A percentile compares a stretch with the other conserved stretches of the same genome.
phyloP scores from a whole-genome alignment of 2,113 vertebrate genomes.

The Hippoglossus stenolepis region DNA sequence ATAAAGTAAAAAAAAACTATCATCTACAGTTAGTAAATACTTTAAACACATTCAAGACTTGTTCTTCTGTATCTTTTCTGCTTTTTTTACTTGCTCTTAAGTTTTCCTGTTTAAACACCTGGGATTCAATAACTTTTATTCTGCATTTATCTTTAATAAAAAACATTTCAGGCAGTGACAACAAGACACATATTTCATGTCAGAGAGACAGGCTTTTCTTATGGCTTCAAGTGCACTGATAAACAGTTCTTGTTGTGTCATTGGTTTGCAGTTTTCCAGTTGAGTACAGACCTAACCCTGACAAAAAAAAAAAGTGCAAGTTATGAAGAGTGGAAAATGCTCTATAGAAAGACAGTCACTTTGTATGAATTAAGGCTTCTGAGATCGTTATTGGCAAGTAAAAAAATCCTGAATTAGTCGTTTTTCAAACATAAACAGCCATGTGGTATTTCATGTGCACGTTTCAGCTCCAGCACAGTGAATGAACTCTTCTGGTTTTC shows the following conservation, averaged over 20 bases:
- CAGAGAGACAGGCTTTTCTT: slow-evolving; percentile 27
- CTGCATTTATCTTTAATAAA: neutral
- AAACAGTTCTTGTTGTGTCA: slow-evolving; percentile 14
- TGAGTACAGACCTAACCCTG: slow-evolving; percentile 20
- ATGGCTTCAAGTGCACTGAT: slow-evolving; percentile 51
- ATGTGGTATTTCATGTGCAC: slow-evolving; percentile 33
- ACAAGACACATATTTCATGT: slow-evolving; percentile 18
- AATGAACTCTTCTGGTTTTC: slow-evolving; percentile 32
- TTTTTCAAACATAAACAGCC: slow-evolving; percentile 26
- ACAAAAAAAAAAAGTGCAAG: slow-evolving; percentile 1
- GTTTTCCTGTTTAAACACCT: slow-evolving; percentile 45
- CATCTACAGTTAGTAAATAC: slow-evolving; percentile 29
- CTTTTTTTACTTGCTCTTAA: slow-evolving; percentile 2
- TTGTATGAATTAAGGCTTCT: slow-evolving; percentile 73
- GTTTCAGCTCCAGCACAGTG: slow-evolving; percentile 29
- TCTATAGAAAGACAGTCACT: slow-evolving; percentile 44
- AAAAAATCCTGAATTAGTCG: slow-evolving; percentile 44
- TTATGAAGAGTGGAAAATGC: slow-evolving; percentile 49
- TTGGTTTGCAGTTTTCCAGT: slow-evolving; percentile 39
- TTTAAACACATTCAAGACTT: slow-evolving; percentile 20
- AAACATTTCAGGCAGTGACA: slow-evolving; percentile 47
- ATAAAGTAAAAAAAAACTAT: slow-evolving; percentile 36
- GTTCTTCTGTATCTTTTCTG: neutral
- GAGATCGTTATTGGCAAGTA: slow-evolving; percentile 53
- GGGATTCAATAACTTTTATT: slow-evolving; percentile 11